Conservation (phyloP, 2,113 vertebrate species). For the Coracopsis vasa region DNA sequence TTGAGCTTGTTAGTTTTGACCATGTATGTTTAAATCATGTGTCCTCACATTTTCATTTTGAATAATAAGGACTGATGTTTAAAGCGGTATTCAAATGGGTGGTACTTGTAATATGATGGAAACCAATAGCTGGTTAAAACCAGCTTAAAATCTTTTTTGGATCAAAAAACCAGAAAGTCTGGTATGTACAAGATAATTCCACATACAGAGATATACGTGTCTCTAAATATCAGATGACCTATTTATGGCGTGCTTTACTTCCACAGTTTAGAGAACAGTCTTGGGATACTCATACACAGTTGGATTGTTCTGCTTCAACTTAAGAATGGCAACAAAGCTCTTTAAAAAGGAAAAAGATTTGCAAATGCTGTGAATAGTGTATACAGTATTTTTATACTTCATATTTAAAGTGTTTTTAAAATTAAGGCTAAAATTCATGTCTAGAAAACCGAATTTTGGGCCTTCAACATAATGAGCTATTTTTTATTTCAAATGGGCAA, state of each 20-base stretch:
- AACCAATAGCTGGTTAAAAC: background rate
- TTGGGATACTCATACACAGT: background rate
- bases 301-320: background rate
- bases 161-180: conserved; percentile 22
- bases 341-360: background rate
- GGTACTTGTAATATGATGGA: background rate
- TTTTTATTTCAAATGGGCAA: background rate
- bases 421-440: background rate
- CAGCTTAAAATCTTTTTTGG: background rate
- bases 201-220: background rate
- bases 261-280: background rate
- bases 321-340: background rate
- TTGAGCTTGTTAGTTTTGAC: background rate
- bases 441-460: background rate
- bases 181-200: background rate
- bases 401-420: background rate
- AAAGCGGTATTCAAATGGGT: background rate
- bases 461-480: background rate
- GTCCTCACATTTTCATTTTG: background rate
- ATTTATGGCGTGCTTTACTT: conserved; percentile 7
- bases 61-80: background rate
- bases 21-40: background rate
- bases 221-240: conserved; percentile 5
- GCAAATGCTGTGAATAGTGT: background rate
- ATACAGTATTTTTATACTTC: background rate